Evolutionary conservation across 2,888 invertebrate genomes (phyloP), one percentile per base, ranked within the genome.

Genomic region (Eupithecia exiguata): DNA sequence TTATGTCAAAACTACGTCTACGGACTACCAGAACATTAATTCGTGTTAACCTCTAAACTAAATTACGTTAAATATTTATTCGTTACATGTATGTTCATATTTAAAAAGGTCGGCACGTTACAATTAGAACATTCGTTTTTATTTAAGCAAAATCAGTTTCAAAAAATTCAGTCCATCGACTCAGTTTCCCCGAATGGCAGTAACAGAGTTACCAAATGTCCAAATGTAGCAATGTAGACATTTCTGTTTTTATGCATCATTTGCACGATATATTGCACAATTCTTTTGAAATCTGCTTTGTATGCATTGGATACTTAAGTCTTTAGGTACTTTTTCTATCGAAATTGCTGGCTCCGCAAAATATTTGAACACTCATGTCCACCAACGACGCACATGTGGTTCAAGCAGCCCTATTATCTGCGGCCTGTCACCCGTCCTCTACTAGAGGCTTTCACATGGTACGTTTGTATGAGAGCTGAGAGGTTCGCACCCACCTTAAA

Each of bases 221-320:
- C 40, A 40, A 21, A 65, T 74, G 30, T 36, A 70, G 43, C 63
- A 71, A 71, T 43, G 58, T 30, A 36, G 46, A 35, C 49, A 68
- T 40, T 49, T 65, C 18, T 46, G 61, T 74, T 16, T 25, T 43
- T 66, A 66, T 65, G 63, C 62, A 65, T 68, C 63, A 68, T 70
- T 68, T 68, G 40, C 74, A 49, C 66, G 69, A 69, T 61, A 46
- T 66, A 61, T 71, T 74, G 21, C 74, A 66, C 71, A 71, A 74
- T 36, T 58, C 1, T 63, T 25, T 63, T 30, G 62, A 74, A 70
- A 68, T 36, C 46, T 18, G 30, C 16, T 65, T 68, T 62, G 36
- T 62, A 53, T n/a, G 35, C 40, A 65, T 65, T 38, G 0, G 63
- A 16, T 40, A 63, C n/a, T 14, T 40, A 10, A 5, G 1, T 40